Conservation (phyloP, 2,113 vertebrate genomes). For the Cathartes aura region DNA sequence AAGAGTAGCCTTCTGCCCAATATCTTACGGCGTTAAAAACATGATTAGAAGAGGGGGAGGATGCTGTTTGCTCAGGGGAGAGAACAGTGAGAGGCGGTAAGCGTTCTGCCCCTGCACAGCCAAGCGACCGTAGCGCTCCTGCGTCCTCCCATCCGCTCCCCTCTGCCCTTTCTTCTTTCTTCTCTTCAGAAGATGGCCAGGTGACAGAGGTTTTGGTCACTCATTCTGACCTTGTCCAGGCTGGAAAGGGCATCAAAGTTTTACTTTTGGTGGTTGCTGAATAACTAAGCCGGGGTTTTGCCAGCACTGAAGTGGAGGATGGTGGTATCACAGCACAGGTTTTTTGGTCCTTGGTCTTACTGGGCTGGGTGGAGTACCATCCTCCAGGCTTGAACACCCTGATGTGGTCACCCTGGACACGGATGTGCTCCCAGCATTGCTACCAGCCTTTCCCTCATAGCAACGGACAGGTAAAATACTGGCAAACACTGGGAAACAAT, state of each 20-base stretch:
- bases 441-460: not conserved
- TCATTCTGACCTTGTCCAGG: not conserved
- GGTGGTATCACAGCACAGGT: rapidly evolving
- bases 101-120: not conserved
- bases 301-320: not conserved
- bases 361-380: not conserved
- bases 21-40: rapidly evolving
- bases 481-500: not conserved
- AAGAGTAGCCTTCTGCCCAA: not conserved
- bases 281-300: not conserved
- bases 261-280: not conserved
- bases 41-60: rapidly evolving
- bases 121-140: rapidly evolving
- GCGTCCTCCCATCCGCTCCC: rapidly evolving
- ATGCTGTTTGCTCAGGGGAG: rapidly evolving
- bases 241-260: not conserved
- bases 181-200: not conserved
- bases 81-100: rapidly evolving
- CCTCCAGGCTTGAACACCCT: not conserved
- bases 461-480: not conserved
- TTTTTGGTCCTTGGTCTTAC: not conserved
- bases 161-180: not conserved
- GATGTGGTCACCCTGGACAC: not conserved
- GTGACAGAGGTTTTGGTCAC: not conserved
- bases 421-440: not conserved